Evolutionary conservation across 2,797 vertebrate species (phyloP), one percentile per base, ranked within the genome.

Genomic region (Pygocentrus nattereri): DNA sequence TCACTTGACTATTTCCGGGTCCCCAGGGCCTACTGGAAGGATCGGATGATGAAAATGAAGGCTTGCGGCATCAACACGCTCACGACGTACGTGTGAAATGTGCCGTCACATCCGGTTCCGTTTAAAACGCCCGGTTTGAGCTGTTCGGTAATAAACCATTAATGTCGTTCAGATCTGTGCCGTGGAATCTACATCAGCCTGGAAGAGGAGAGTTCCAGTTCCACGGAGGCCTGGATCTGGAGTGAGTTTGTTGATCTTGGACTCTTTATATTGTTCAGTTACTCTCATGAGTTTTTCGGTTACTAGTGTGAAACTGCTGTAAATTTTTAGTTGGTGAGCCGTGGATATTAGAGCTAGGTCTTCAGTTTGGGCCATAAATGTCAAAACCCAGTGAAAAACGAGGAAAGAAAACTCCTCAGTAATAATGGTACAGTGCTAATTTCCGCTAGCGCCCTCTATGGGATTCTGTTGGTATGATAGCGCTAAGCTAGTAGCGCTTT

Each of bases 1-100:
- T 97, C 97, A 0, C 74, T 98, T 83, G 98, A 98, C 90, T 98
- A 98, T 59, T 99, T 99, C 91, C 94, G 97, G 3, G 92, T 98
- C 50, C 98, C 97, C 65, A 91, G 91, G 71, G 95, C 94, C 1
- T 97, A 97, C 89, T 98, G 98, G 98, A 94, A 90, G 44, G 97
- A 99, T 84, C 95, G 97, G 0, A 87, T 98, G 94, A 80, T 94
- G 47, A 99, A 99, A 85, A 96, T 99, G 95, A 97, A 94, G 90
- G 96, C 97, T 0, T 97, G 97, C 67, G 97, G 98, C 80, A 91
- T 99, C 82, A 99, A 98, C 91, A 98, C 97, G 0, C 92, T 98
- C 83, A 97, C 96, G 0, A 98, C 95, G 98, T 98, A 91, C 74
- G 96, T 82, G 34, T 50, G 19, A 79, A 76, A 59, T 25, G 25